These are phyloP conservation scores for Crax fasciolata DNA, from an alignment of 2,797 vertebrate species.

Conservation along the genomic window DNA sequence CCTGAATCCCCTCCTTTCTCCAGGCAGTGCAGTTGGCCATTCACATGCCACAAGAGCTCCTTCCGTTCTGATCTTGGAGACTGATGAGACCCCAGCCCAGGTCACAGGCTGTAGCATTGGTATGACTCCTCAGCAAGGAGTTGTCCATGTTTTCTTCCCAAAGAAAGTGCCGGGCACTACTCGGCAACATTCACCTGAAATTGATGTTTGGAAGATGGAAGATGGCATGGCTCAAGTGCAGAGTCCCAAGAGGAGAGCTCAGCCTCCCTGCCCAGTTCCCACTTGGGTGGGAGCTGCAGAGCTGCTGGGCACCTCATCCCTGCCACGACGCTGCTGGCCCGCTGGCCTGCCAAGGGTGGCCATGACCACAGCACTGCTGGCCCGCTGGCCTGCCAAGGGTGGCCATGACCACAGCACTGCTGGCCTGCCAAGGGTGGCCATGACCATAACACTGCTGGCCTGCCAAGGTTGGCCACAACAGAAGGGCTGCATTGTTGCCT, in stretches of 20 bases:
- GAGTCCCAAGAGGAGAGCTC: not conserved
- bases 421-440: too few species aligned
- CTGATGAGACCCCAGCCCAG: not conserved
- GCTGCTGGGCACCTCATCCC: rapidly evolving
- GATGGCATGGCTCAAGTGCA: rapidly evolving
- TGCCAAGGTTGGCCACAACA: too few species aligned
- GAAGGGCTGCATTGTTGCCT: not conserved
- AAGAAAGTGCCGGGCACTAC: not conserved
- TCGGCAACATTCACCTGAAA: not conserved
- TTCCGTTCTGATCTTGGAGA: not conserved
- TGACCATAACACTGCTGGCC: too few species aligned
- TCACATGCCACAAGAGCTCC: not conserved
- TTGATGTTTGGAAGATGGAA: not conserved
- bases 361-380: not conserved
- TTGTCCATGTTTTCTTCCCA: not conserved
- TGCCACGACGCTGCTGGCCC: rapidly evolving
- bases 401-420: too few species aligned
- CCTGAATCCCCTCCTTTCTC: slow-evolving; percentile 38
- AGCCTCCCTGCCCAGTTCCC: not conserved
- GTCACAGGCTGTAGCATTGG: not conserved
- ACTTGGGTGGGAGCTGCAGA: rapidly evolving
- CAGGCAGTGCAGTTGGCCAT: slow-evolving; percentile 26
- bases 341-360: not conserved
- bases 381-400: too few species aligned
- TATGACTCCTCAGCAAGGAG: not conserved